A percentile compares a stretch with the other conserved stretches of the same genome.
Evolutionary conservation across 1,140 invertebrate genomes (phyloP).

Genomic region (Cydia pomonella): DNA sequence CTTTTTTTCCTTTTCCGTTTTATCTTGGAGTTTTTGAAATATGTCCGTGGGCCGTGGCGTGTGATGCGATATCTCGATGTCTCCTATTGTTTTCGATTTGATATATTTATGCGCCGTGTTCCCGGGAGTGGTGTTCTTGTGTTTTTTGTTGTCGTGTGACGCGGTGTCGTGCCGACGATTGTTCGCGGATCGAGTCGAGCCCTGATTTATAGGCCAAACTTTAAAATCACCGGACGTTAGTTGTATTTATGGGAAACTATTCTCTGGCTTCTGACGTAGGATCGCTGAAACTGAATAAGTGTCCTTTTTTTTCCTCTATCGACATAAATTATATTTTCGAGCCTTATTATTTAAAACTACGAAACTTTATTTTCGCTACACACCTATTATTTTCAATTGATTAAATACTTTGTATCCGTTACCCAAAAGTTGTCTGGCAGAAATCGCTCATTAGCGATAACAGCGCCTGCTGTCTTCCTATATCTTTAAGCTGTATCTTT

Average conservation of each 20-base stretch:
- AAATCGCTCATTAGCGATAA: no score
- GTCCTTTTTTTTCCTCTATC: not conserved
- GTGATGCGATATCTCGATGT: slow-evolving; percentile 76
- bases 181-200: slow-evolving; percentile 44
- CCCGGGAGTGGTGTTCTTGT: slow-evolving; percentile 61
- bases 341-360: no score
- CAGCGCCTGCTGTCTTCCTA: no score
- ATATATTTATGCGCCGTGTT: slow-evolving; percentile 76
- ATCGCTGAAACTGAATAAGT: not conserved
- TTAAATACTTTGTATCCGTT: no score
- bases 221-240: slow-evolving; percentile 36
- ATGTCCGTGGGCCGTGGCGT: slow-evolving; percentile 68
- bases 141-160: slow-evolving; percentile 63
- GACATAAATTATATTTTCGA: no score
- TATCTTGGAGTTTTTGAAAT: slow-evolving; percentile 72
- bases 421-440: no score
- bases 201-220: slow-evolving; percentile 64
- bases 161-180: slow-evolving; percentile 61
- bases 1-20: slow-evolving; percentile 51
- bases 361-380: no score
- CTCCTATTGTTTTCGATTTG: slow-evolving; percentile 79
- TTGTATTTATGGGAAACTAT: slow-evolving; percentile 20
- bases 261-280: slow-evolving; percentile 7
- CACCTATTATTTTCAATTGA: no score
- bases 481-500: no score